A percentile compares a stretch with the other conserved stretches of the same genome.
These are phyloP conservation scores for Petrosia ficiformis DNA, from an alignment of 37 sponge, comb jelly and placozoan genomes.

Conservation along the genomic window DNA sequence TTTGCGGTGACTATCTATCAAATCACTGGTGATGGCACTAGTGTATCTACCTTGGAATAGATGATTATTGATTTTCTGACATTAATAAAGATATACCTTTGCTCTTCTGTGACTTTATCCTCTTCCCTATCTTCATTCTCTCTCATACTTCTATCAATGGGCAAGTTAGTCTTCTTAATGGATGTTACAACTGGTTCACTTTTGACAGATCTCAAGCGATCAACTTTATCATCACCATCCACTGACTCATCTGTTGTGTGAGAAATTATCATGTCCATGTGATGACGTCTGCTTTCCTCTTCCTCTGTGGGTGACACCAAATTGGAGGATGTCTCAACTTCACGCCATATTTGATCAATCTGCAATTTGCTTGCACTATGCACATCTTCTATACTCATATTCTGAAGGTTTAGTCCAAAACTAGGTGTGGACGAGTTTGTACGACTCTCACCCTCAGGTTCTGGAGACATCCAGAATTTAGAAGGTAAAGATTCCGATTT, in stretches of 20 bases:
- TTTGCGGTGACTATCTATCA: no score
- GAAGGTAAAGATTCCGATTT: conserved; percentile 34
- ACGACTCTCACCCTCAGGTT: neutral
- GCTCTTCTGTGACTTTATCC: no score
- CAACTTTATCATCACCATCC: neutral
- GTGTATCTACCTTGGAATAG: no score
- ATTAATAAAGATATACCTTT: no score
- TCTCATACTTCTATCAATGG: no score
- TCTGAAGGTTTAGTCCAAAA: conserved; percentile 13
- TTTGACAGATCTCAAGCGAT: no score
- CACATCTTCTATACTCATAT: conserved; percentile 36
- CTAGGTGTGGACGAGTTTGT: neutral
- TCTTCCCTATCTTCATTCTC: no score
- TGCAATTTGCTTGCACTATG: conserved; percentile 17
- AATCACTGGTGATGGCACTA: no score
- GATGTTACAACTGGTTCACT: no score
- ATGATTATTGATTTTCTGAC: no score
- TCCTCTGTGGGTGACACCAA: neutral
- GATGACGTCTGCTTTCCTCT: neutral
- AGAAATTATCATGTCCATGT: neutral
- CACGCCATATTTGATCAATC: conserved; percentile 51
- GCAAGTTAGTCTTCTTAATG: no score
- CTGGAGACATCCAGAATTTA: neutral
- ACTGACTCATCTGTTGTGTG: no score
- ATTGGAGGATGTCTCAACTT: conserved; percentile 38